Evolutionary conservation across 2,888 invertebrate genomes (phyloP).

Genomic region (Acronicta aceris): DNA sequence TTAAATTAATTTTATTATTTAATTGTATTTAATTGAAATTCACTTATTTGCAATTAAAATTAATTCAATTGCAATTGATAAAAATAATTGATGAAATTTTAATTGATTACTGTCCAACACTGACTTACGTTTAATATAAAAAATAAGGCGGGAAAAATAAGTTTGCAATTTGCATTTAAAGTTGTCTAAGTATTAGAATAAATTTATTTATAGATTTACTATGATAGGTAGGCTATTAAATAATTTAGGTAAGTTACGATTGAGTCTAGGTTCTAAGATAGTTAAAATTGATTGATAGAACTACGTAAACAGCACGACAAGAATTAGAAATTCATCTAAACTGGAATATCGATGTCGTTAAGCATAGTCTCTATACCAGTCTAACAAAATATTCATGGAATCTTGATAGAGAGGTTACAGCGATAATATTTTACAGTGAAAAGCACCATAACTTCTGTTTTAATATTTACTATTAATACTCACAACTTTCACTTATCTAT

Average conservation of each 20-base stretch:
- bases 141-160: too few relatives aligned
- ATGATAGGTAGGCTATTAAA: constrained; percentile 10
- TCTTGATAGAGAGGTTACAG: constrained; percentile 47
- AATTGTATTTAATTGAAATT: too few relatives aligned
- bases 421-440: constrained; percentile 61
- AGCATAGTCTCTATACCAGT: constrained; percentile 42
- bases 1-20: too few relatives aligned
- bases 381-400: constrained; percentile 41
- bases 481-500: constrained; percentile 83
- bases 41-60: too few relatives aligned
- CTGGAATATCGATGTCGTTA: constrained; percentile 56
- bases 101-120: too few relatives aligned
- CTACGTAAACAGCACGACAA: constrained; percentile 65
- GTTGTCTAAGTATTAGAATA: too few relatives aligned
- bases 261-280: constrained; percentile 52
- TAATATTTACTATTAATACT: constrained; percentile 76
- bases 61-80: too few relatives aligned
- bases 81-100: too few relatives aligned
- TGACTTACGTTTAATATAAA: too few relatives aligned
- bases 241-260: constrained; percentile 34
- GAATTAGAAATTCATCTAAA: constrained; percentile 56
- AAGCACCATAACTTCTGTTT: constrained; percentile 85
- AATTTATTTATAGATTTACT: too few relatives aligned
- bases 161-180: too few relatives aligned
- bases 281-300: constrained; percentile 55